These are phyloP conservation scores for Hemicordylus capensis DNA, from an alignment of 2,113 vertebrate genomes.

Conservation along the genomic window DNA sequence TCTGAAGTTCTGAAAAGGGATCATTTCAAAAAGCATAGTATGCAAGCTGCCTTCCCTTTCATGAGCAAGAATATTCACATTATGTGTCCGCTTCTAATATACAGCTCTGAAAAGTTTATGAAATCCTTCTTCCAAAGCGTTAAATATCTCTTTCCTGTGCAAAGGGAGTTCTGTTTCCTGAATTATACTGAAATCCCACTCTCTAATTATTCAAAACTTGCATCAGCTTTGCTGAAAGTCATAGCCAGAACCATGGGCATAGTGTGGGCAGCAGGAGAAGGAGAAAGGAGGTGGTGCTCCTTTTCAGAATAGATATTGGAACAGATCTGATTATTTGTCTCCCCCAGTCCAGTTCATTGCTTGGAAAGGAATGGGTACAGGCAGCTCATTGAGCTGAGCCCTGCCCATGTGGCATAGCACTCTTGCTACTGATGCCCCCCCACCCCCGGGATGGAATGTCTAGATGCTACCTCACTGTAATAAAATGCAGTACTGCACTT, in stretches of 20 bases:
- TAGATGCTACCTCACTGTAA: too few relatives aligned
- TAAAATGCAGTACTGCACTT: too few relatives aligned
- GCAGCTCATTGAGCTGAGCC: too few relatives aligned
- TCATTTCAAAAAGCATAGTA: constrained; percentile 69
- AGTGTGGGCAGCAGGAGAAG: not conserved
- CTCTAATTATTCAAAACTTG: constrained; percentile 56
- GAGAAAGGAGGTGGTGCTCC: not conserved
- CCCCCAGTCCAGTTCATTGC: too few relatives aligned
- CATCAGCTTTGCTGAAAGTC: constrained; percentile 52
- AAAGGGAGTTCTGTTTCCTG: constrained; percentile 62
- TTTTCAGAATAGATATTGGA: too few relatives aligned
- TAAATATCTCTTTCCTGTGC: constrained; percentile 68
- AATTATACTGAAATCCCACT: constrained; percentile 69
- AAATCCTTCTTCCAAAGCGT: constrained; percentile 67
- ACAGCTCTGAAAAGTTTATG: constrained; percentile 76
- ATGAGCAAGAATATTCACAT: constrained; percentile 76
- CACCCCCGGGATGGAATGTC: too few relatives aligned
- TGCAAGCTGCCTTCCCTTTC: constrained; percentile 69
- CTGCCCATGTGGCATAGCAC: too few relatives aligned
- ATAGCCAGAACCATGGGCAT: too few relatives aligned
- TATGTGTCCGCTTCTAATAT: constrained; percentile 77
- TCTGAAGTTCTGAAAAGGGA: constrained; percentile 74
- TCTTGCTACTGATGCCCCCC: too few relatives aligned
- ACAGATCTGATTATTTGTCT: too few relatives aligned
- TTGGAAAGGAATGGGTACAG: too few relatives aligned